Conservation (phyloP, 1,140 invertebrate genomes). For the Camponotus floridanus region DNA sequence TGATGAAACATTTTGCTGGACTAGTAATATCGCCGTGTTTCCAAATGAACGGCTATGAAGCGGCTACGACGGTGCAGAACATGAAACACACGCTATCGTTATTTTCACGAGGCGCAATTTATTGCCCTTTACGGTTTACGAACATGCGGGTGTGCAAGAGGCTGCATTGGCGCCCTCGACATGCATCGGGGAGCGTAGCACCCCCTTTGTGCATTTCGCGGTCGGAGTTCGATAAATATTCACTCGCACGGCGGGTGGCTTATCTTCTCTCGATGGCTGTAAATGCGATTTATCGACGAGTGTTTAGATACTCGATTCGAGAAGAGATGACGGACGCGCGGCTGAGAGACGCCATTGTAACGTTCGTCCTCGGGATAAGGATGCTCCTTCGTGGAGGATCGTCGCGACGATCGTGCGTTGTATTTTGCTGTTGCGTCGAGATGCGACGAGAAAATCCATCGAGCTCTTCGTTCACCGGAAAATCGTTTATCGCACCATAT, state of each 20-base stretch:
- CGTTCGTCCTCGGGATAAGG: constrained; percentile 56
- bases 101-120: constrained; percentile 36
- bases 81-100: constrained; percentile 15
- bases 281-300: constrained; percentile 61
- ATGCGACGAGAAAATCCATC: constrained; percentile 74
- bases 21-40: background rate
- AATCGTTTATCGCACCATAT: constrained; percentile 72
- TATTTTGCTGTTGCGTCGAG: constrained; percentile 44
- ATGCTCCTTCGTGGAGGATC: constrained; percentile 22
- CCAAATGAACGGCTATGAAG: background rate
- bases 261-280: constrained; percentile 21
- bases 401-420: constrained; percentile 21
- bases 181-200: background rate
- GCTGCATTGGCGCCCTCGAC: constrained; percentile 1
- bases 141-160: background rate
- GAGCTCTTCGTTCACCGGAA: constrained; percentile 70
- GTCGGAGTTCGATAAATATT: constrained; percentile 44
- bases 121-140: background rate
- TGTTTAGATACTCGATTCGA: constrained; percentile 59
- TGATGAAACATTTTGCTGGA: background rate
- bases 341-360: constrained; percentile 45
- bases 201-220: constrained; percentile 42
- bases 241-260: background rate
- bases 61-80: background rate
- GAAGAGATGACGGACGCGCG: constrained; percentile 56